Base-by-base conservation (phyloP, 2,888 invertebrate species). In the Scelioninae gen. 1 region DNA sequence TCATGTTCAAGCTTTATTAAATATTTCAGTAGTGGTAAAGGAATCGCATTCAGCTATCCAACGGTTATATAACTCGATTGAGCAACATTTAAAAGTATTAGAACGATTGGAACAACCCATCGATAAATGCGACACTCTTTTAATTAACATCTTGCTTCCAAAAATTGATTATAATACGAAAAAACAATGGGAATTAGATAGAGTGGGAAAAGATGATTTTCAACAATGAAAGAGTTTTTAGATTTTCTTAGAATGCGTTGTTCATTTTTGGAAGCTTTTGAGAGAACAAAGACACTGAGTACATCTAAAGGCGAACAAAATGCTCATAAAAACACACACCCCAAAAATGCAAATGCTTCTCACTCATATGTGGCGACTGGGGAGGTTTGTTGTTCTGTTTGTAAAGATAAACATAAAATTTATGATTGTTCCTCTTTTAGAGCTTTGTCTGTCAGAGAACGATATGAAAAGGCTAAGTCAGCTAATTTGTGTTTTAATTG, bases 401-500 rank as follows among this genome's bases (percentile, higher is more conserved):
- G n/a, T n/a, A n/a, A n/a, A n/a, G 32, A 32, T 6, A 32, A 10
- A 10, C 34, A 34, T 34, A 5, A 5, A 7, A 34, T 34, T 34
- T 34, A 7, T 8, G 8, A 34, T 7, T 34, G 34, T 8, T 8
- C 34, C 8, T 5, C 5, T 5, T 34, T 34, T 34, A 5, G 5
- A 8, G 8, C 5, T 34, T 34, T 34, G 8, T 34, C 34, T 7
- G 34, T 34, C 8, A 5, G 8, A 34, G 34, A 34, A 7, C 34
- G 34, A 7, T 34, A 34, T 34, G 6, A 8, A 7, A 8, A 34
- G 8, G 34, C 8, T 34, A 5, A 8, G 8, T 8, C 6, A 34
- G 8, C 16, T 5, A 62, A 29, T n/a, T 38, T 62, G 23, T 74
- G 74, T 53, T 74, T 74, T 53, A 74, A 74, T 43, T 74, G 62